phyloP scores from a whole-genome alignment of 2,113 vertebrate genomes.

The Cricetomys ansorgei region DNA sequence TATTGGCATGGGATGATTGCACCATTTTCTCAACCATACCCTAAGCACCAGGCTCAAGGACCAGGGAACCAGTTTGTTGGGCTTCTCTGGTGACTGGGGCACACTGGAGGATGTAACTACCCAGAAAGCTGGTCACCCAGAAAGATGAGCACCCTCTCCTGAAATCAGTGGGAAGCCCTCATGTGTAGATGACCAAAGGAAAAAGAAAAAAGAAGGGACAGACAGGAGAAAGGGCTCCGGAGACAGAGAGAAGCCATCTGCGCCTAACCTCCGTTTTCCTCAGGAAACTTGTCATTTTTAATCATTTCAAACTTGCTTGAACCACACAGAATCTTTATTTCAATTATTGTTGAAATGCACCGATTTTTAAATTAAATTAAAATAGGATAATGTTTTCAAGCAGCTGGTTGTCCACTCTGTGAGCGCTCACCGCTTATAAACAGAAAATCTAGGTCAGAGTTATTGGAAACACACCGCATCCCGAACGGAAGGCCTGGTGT shows the following conservation, averaged over 20 bases:
- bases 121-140: rapidly evolving
- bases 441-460: neutral
- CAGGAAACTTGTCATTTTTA: neutral
- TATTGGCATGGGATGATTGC: rapidly evolving
- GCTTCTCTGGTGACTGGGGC: neutral
- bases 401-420: neutral
- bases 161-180: neutral
- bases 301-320: neutral
- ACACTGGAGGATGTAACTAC: rapidly evolving
- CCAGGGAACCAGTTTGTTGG: rapidly evolving
- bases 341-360: neutral
- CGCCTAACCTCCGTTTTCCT: neutral
- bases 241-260: rapidly evolving
- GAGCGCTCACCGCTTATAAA: neutral
- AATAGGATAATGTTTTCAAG: neutral
- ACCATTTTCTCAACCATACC: neutral
- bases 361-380: neutral
- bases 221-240: neutral
- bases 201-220: neutral
- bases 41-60: neutral
- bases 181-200: rapidly evolving
- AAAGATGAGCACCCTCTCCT: rapidly evolving
- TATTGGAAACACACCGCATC: neutral
- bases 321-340: neutral
- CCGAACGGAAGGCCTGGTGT: rapidly evolving